Conservation (phyloP, 2,797 vertebrate genomes). For the Crocidura indochinensis region DNA sequence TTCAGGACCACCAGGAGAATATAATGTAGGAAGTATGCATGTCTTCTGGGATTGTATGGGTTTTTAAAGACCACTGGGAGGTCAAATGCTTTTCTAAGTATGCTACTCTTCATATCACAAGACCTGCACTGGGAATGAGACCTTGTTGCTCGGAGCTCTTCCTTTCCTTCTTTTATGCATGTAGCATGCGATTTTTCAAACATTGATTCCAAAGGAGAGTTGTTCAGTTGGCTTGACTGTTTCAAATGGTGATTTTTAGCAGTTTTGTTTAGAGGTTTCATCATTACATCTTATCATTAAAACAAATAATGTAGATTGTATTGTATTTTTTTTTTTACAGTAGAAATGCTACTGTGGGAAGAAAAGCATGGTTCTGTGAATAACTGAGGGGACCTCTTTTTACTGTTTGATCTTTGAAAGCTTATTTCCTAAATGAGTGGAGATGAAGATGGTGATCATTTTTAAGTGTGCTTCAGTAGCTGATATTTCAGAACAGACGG, state of each 20-base stretch:
- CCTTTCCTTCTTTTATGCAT: slow-evolving; percentile 40
- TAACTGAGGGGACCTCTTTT: background rate
- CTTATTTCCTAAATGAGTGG: slow-evolving; percentile 20
- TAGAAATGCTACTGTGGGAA: background rate
- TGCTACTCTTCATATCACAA: background rate
- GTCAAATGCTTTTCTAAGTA: slow-evolving; percentile 29
- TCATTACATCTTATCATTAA: background rate
- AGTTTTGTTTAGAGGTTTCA: slow-evolving; percentile 58
- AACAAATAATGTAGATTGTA: background rate
- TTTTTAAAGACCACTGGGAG: background rate
- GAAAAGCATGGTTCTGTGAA: background rate
- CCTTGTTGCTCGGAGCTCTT: background rate
- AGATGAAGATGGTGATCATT: background rate
- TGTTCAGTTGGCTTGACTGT: background rate
- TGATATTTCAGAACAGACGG: background rate
- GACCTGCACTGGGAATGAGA: background rate
- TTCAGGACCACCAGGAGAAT: slow-evolving; percentile 19
- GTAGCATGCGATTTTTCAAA: background rate
- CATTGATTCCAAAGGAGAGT: slow-evolving; percentile 1
- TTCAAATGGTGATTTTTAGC: background rate
- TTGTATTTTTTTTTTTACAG: background rate
- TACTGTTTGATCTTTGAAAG: background rate
- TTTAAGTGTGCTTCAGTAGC: background rate
- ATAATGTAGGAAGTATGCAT: slow-evolving; percentile 37
- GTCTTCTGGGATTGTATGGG: slow-evolving; percentile 67